Percentiles rank a stretch among this genome's conserved stretches.
phyloP scores from a whole-genome alignment of 2,797 vertebrate species.

The Phrynocephalus vlangalii region DNA sequence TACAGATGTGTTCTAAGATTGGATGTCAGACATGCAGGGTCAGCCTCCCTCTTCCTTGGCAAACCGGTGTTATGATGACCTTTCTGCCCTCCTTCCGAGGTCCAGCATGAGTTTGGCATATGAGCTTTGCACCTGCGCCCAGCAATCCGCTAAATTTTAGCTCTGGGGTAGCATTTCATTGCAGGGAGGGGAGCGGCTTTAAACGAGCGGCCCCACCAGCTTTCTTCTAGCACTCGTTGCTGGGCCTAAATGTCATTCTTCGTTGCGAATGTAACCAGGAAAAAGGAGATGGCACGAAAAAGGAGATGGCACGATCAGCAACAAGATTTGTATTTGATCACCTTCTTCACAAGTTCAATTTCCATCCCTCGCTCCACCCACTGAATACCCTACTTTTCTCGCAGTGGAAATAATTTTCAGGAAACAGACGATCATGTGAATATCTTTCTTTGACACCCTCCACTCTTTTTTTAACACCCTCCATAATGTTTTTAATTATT shows the following conservation, averaged over 20 bases:
- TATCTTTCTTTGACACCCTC: not conserved
- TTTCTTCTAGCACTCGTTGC: not conserved
- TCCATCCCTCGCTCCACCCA: too few relatives aligned
- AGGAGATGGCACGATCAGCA: slow-evolving; percentile 21
- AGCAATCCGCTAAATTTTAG: not conserved
- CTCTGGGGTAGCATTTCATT: not conserved
- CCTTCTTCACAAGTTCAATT: not conserved
- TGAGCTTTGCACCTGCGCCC: slow-evolving; percentile 40
- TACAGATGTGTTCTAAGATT: not conserved
- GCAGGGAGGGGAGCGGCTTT: slow-evolving; percentile 10
- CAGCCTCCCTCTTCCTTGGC: not conserved
- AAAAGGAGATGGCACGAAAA: slow-evolving; percentile 8
- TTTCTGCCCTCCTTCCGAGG: slow-evolving; percentile 37
- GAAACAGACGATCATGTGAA: not conserved
- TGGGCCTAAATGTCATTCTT: slow-evolving; percentile 38
- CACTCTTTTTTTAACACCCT: too few relatives aligned
- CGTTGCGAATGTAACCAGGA: slow-evolving; percentile 23
- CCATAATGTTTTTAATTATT: too few relatives aligned
- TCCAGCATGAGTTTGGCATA: not conserved
- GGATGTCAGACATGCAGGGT: not conserved
- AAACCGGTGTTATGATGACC: slow-evolving; percentile 7
- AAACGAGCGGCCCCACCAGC: slow-evolving; percentile 32
- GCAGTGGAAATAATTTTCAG: not conserved
- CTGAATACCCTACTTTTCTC: not conserved
- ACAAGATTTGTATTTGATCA: not conserved